These are phyloP conservation scores for Papilio xuthus DNA, from an alignment of 1,140 invertebrate genomes.

Conservation along the genomic window DNA sequence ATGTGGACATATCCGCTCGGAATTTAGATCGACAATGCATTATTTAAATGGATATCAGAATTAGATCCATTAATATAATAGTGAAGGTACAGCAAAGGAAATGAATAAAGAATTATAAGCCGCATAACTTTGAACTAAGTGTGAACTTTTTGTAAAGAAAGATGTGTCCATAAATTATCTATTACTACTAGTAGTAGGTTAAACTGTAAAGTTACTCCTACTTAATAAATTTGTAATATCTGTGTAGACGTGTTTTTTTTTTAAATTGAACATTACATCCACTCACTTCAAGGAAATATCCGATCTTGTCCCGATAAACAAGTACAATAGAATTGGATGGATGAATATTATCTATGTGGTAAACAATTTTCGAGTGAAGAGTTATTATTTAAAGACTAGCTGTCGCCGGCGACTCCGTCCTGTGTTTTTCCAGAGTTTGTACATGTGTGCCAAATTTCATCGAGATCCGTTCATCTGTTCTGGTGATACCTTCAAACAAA, in stretches of 20 bases:
- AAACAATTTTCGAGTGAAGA: not conserved
- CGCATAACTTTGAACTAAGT: not conserved
- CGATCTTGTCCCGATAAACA: not conserved
- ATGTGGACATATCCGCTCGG: not conserved
- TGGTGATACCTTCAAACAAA: too few species aligned
- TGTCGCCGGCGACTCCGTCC: too few species aligned
- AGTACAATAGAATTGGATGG: conserved; percentile 20
- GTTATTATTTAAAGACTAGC: too few species aligned
- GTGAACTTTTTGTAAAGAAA: not conserved
- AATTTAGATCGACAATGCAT: not conserved
- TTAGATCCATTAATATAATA: not conserved
- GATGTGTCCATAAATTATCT: not conserved
- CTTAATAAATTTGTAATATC: not conserved
- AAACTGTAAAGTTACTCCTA: not conserved
- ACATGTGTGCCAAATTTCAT: too few species aligned
- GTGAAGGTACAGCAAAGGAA: not conserved
- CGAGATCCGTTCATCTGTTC: too few species aligned
- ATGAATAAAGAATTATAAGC: not conserved
- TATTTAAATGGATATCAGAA: conserved; percentile 8
- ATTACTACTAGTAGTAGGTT: not conserved
- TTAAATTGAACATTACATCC: not conserved
- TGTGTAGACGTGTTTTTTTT: not conserved
- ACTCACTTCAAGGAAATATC: not conserved
- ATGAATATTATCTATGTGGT: not conserved
- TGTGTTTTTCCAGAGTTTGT: too few species aligned